Base-by-base conservation (phyloP, 2,888 invertebrate genomes). In the Pristionchus mayeri region DNA sequence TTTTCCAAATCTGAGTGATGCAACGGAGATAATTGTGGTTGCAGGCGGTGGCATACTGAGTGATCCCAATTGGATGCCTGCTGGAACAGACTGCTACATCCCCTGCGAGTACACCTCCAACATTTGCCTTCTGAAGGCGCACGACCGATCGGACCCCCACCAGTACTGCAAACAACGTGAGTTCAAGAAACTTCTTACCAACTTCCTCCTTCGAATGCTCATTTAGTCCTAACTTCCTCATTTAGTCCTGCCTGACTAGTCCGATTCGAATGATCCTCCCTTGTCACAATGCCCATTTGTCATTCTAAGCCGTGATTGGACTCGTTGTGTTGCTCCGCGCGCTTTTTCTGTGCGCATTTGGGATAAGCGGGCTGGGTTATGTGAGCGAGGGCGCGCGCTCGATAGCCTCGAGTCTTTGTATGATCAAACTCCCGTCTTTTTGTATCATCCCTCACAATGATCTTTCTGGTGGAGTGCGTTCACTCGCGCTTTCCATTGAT, bases 61-160 rank as follows among this genome's bases (percentile, higher is more conserved):
- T 6, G 84, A 84, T 60, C 57, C 34, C 13, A 16, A 44, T 3
- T 84, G 84, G 84, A 50, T 84, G 76, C 84, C 84, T 0, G 84
- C 84, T 3, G 76, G 75, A 3, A 54, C 34, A 16, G 60, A 84
- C 37, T 84, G 84, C n/a, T 27, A 18, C 44, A 76, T 84, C 37
- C 84, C 71, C n/a, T 84, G 84, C 30, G 84, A 84, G 34, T 75
- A 57, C 71, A 84, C 84, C 37, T 71, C 84, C n/a, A 84, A 84
- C 16, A n/a, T 84, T 37, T 84, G 84, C 75, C 27, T 84, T 0
- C 27, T 54, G 30, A 71, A 44, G 37, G 27, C 84, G 2, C 30
- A 44, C 30, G 52, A 71, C 24, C 34, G 71, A 13, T 37, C 75
- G 2, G 71, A 84, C 30, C 71, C 84, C 52, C 52, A 71, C 52